Base-by-base conservation (phyloP, 2,113 vertebrate genomes). In the Lagopus muta region DNA sequence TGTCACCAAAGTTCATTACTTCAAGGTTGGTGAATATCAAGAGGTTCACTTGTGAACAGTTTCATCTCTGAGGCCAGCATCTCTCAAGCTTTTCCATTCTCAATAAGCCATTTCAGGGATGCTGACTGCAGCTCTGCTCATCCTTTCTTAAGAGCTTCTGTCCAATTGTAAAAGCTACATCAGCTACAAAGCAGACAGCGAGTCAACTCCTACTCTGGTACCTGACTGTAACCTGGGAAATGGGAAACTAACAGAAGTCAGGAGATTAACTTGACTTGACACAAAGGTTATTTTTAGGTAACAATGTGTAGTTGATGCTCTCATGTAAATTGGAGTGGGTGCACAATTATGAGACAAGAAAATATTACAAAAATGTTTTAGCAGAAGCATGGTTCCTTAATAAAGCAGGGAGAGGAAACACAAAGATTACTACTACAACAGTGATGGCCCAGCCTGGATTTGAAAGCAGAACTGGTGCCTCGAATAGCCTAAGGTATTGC, bases 401-500 rank as follows among this genome's bases (percentile, higher is more conserved):
- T 32, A 79, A 88, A 58, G 18, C 10, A 77, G 45, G 65, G 5
- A 28, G 34, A 91, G 34, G 94, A 95, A 89, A 93, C 22, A 73
- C 7, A 54, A 38, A 30, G 8, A 74, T 80, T 91, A 67, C 64
- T 80, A 62, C 67, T 67, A 11, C 50, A 96, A 77, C 14, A 47
- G 70, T 0, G 1, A 70, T 11, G 5, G 67, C 55, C 54, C 45
- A 74, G 61, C 18, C 75, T 71, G 60, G 64, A 86, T 88, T 88
- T 90, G 42, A 91, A 82, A 87, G 42, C 13, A 65, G 58, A 93
- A n/a, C 24, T 73, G 36, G 13, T 87, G 89, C 47, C 48, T 94
- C 87, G 58, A 64, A 89, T 52, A 91, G 89, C 91, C 89, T 87
- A 66, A 88, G 71, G 87, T 92, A 71, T 80, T 70, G 82, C 84